Percentiles rank a stretch among this genome's conserved stretches.
Conservation (phyloP, 2,888 invertebrate species). For the Phyllotreta cruciferae region DNA sequence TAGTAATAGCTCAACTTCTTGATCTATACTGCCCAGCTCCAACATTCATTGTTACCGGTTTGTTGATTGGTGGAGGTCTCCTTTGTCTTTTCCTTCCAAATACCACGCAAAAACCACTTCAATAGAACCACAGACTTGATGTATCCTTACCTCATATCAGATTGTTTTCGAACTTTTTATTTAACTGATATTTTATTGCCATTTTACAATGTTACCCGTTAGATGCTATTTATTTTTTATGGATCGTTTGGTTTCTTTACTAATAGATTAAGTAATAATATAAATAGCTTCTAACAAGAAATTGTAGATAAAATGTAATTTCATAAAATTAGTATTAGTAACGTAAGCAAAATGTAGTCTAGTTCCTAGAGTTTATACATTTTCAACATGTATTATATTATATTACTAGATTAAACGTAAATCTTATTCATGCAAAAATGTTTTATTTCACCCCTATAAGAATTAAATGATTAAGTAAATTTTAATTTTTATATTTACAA, state of each 20-base stretch:
- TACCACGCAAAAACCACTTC: conserved; percentile 79
- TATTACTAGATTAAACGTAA: conserved; percentile 31
- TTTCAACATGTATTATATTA: conserved; percentile 35
- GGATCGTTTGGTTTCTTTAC: conserved; percentile 2
- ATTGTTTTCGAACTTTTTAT: conserved; percentile 18
- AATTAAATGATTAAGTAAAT: too few relatives aligned
- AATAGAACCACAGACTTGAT: conserved; percentile 46
- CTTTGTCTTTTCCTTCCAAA: conserved; percentile 89
- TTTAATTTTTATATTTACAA: conserved; percentile 44
- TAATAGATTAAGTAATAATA: conserved; percentile 13
- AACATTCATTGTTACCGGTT: conserved; percentile 86
- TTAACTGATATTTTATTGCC: conserved; percentile 15
- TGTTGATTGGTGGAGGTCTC: conserved; percentile 86
- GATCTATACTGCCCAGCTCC: conserved; percentile 91
- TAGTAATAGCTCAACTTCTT: conserved; percentile 86
- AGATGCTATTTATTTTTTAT: conserved; percentile 21
- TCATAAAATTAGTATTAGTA: conserved; percentile 42
- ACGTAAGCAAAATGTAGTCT: conserved; percentile 32
- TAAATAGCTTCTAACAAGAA: conserved; percentile 24
- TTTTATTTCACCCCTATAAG: neutral
- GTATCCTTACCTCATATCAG: conserved; percentile 11
- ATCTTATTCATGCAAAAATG: conserved; percentile 19
- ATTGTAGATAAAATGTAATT: conserved; percentile 40
- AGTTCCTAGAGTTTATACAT: conserved; percentile 34
- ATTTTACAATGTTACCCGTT: conserved; percentile 24